Percentiles rank a stretch among this genome's conserved stretches.
phyloP scores from a whole-genome alignment of 2,888 invertebrate species.

The Dugesia japonica region DNA sequence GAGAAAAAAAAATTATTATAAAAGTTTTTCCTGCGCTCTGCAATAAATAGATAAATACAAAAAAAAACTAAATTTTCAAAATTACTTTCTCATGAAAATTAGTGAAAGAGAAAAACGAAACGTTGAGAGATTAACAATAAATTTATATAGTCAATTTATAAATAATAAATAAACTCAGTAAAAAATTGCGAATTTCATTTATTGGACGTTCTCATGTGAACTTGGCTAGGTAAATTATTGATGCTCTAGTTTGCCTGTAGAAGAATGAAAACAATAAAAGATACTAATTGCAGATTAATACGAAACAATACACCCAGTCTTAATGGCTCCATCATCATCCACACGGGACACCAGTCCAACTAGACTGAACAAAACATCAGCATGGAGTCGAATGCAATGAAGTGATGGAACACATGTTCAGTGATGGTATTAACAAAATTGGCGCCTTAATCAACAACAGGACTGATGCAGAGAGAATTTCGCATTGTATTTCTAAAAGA shows the following conservation, averaged over 20 bases:
- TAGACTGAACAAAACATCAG: slow-evolving; percentile 20
- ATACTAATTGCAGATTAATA: slow-evolving; percentile 10
- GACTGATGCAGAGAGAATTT: slow-evolving; percentile 9
- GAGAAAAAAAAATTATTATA: background rate
- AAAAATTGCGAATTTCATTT: slow-evolving; percentile 3
- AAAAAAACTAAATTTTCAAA: no score
- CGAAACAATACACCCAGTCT: slow-evolving; percentile 13
- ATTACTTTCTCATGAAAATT: no score
- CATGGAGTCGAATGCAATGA: slow-evolving; percentile 3
- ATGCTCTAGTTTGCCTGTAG: slow-evolving; percentile 9
- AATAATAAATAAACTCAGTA: background rate
- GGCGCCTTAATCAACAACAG: slow-evolving; percentile 7
- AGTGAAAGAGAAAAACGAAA: no score
- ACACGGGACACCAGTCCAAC: slow-evolving; percentile 15
- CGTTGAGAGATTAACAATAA: no score
- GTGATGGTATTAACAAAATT: slow-evolving; percentile 16
- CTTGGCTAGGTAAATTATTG: slow-evolving; percentile 8
- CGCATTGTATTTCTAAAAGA: background rate
- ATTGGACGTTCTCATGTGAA: slow-evolving; percentile 14
- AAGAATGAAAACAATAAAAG: slow-evolving; percentile 16
- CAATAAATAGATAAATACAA: no score
- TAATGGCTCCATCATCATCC: slow-evolving; percentile 20
- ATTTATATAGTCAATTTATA: no score
- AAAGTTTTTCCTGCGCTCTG: background rate
- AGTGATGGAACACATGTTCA: slow-evolving; percentile 10